These are phyloP conservation scores for Etheostoma perlongum DNA, from an alignment of 2,797 vertebrate genomes.

Conservation along the genomic window DNA sequence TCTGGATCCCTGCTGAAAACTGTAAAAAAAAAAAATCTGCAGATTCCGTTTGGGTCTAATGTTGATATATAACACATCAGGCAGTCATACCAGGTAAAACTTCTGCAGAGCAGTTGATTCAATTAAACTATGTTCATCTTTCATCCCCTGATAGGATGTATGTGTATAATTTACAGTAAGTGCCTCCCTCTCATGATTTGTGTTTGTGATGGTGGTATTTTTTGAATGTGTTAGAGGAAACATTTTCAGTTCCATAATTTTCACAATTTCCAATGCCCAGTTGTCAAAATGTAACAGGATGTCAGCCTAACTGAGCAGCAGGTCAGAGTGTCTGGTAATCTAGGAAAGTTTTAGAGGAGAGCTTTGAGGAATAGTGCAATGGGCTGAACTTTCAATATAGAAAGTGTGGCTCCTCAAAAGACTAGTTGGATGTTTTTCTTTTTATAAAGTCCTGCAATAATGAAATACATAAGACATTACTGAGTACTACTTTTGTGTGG, in stretches of 20 bases:
- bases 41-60: no score
- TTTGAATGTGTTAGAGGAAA: background rate
- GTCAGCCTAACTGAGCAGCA: background rate
- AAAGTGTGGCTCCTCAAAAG: background rate
- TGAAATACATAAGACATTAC: background rate
- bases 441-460: background rate
- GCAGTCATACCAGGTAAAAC: background rate
- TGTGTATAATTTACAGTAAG: background rate
- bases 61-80: background rate
- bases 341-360: conserved; percentile 75
- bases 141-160: background rate
- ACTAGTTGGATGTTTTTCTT: background rate
- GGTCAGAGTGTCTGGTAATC: conserved; percentile 71
- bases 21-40: no score
- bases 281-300: conserved; percentile 65
- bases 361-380: conserved; percentile 73
- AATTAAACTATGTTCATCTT: no score
- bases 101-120: no score
- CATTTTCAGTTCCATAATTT: conserved; percentile 70
- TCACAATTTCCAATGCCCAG: background rate
- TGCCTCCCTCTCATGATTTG: background rate
- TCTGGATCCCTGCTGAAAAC: no score
- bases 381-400: conserved; percentile 60
- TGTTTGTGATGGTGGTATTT: background rate
- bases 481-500: background rate